Evolutionary conservation across 1,140 invertebrate genomes (phyloP).

Genomic region (Ruditapes philippinarum): DNA sequence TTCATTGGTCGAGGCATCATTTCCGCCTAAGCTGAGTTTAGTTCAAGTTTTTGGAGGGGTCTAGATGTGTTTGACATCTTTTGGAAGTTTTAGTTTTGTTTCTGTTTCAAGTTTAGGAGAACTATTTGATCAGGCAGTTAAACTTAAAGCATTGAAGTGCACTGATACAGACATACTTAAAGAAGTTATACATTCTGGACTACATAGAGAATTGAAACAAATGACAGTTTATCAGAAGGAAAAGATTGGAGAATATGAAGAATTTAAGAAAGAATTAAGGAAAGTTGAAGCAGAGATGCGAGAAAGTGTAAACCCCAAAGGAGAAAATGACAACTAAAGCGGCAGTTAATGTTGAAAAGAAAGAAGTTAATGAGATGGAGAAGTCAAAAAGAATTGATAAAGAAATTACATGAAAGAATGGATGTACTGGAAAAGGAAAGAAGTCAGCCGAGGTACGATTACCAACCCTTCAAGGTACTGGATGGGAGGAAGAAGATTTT

Average conservation of each 20-base stretch:
- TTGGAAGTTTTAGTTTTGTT: no score
- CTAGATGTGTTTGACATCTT: no score
- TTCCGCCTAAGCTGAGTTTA: no score
- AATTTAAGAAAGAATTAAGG: constrained; percentile 38
- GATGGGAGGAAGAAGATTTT: not conserved
- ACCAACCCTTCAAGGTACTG: not conserved
- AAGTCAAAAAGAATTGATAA: no score
- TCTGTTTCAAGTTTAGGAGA: constrained; percentile 27
- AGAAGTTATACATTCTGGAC: constrained; percentile 8
- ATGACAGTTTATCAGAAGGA: not conserved
- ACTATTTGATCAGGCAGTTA: not conserved
- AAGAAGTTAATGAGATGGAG: not conserved
- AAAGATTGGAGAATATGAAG: constrained; percentile 1
- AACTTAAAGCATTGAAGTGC: not conserved
- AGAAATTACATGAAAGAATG: constrained; percentile 28
- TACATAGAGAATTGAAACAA: constrained; percentile 4
- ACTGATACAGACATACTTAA: not conserved
- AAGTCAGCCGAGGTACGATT: not conserved
- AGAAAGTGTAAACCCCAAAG: not conserved
- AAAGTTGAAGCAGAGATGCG: constrained; percentile 9
- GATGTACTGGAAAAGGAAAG: not conserved
- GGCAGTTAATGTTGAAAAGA: constrained; percentile 6
- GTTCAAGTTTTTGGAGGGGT: no score
- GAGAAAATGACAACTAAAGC: not conserved
- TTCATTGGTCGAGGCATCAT: no score